These are phyloP conservation scores for Agrochola litura DNA, from an alignment of 2,888 invertebrate species.

Conservation along the genomic window DNA sequence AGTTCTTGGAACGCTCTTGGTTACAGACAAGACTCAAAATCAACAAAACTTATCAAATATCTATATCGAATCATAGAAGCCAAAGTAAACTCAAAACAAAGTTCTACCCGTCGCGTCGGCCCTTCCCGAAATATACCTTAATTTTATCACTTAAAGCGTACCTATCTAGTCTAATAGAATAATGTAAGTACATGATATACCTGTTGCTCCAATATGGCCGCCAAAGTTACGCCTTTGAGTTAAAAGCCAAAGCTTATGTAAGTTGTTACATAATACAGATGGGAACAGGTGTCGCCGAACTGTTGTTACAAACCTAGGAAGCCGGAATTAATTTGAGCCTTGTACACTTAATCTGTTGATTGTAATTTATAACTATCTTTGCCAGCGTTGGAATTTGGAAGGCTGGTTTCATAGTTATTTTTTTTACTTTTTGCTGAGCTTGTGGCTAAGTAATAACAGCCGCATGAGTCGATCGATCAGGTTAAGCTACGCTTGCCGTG, in stretches of 20 bases:
- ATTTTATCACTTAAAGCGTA: slow-evolving; percentile 53
- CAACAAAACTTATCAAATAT: slow-evolving; percentile 18
- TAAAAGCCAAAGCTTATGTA: slow-evolving; percentile 74
- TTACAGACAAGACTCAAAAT: background rate
- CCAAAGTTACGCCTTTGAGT: slow-evolving; percentile 70
- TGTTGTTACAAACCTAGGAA: slow-evolving; percentile 61
- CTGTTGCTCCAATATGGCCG: slow-evolving; percentile 68
- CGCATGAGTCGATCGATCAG: too few species aligned
- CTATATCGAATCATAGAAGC: slow-evolving; percentile 8
- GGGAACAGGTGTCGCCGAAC: slow-evolving; percentile 73
- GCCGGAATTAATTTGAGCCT: slow-evolving; percentile 69
- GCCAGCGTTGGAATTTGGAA: slow-evolving; percentile 8
- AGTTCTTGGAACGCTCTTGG: background rate
- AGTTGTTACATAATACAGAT: slow-evolving; percentile 69
- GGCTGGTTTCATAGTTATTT: background rate
- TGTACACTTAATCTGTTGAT: slow-evolving; percentile 61
- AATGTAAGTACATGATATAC: slow-evolving; percentile 65
- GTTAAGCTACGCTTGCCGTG: too few species aligned
- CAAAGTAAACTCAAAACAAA: slow-evolving; percentile 14
- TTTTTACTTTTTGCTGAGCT: background rate
- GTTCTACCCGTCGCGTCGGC: slow-evolving; percentile 2
- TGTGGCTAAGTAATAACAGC: too few species aligned
- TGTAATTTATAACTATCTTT: slow-evolving; percentile 55
- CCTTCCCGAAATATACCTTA: slow-evolving; percentile 25
- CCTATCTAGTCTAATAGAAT: slow-evolving; percentile 62